Conservation (phyloP, 1,140 invertebrate genomes). For the Venturia canescens region DNA sequence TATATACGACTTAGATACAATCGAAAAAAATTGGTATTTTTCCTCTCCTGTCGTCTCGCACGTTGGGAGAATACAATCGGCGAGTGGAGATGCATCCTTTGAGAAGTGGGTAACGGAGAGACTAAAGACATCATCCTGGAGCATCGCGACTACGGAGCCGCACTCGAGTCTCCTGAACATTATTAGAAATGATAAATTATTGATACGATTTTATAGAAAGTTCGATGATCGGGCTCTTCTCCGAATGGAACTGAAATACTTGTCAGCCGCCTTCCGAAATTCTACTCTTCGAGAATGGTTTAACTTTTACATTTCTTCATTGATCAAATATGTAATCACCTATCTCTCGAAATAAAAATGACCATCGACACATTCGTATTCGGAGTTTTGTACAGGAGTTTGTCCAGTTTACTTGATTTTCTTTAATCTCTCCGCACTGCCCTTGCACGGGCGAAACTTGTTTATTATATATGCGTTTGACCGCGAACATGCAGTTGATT, state of each 20-base stretch:
- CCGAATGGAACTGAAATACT: conserved; percentile 86
- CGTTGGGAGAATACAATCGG: conserved; percentile 85
- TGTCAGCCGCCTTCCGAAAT: conserved; percentile 86
- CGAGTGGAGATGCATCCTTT: conserved; percentile 88
- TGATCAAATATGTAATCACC: no score
- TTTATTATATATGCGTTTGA: no score
- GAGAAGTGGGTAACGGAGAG: conserved; percentile 85
- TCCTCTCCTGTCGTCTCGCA: conserved; percentile 90
- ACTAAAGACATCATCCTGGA: conserved; percentile 86
- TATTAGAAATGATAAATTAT: conserved; percentile 84
- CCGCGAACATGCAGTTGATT: no score
- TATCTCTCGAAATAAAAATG: no score
- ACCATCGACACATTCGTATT: no score
- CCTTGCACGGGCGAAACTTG: no score
- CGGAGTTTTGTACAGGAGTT: no score
- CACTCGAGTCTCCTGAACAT: conserved; percentile 85
- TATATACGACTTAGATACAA: conserved; percentile 83
- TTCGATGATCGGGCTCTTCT: conserved; percentile 89
- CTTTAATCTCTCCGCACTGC: no score
- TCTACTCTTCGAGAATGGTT: conserved; percentile 85
- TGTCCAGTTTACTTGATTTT: no score
- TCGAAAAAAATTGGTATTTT: conserved; percentile 86
- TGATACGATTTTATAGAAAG: conserved; percentile 83
- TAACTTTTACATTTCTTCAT: no score
- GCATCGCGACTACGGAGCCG: conserved; percentile 83